Evolutionary conservation across 2,797 vertebrate species (phyloP), one percentile per base, ranked within the genome.

Genomic region (Neosilurus mollespiculum): DNA sequence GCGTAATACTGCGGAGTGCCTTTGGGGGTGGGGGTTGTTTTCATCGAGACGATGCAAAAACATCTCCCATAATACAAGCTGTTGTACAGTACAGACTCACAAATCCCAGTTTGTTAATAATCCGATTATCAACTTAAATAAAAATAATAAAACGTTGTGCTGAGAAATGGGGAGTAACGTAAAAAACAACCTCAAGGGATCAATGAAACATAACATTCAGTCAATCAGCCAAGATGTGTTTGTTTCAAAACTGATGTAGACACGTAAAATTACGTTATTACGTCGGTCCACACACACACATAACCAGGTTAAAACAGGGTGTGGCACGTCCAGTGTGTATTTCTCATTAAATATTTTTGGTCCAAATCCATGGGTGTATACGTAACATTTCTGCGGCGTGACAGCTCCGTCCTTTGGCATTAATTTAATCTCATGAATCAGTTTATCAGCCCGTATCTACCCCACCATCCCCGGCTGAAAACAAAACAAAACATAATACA

Each of bases 1-100:
- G 79, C 18, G 54, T 73, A 86, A 80, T 78, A 82, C 76, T 81
- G 80, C 58, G 37, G 49, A 24, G 59, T 49, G 66, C 24, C 37
- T 83, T 61, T 22, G 53, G 54, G 61, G 8, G 24, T 56, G 30
- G 56, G 56, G 73, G 56, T 72, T n/a, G n/a, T 79, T 66, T 26
- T 81, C 58, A 64, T 15, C 11, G 6, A 70, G 54, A 81, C 5
- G 30, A 24, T 3, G 54, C 62, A 22, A 2, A 80, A 76, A 73
- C 53, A 75, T 24, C 18, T 54, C 66, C 49, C 22, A 61, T 11
- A 59, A 18, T 51, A 78, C 18, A 65, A 20, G 22, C 9, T 0
- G 49, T 72, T 66, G 53, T 72, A 61, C 22, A 78, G 43, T 83
- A 72, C 75, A 58, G n/a, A 54, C 61, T 18, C 37, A 24, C 30